Conservation (phyloP, 1,140 invertebrate genomes). For the Asbolus verrucosus region DNA sequence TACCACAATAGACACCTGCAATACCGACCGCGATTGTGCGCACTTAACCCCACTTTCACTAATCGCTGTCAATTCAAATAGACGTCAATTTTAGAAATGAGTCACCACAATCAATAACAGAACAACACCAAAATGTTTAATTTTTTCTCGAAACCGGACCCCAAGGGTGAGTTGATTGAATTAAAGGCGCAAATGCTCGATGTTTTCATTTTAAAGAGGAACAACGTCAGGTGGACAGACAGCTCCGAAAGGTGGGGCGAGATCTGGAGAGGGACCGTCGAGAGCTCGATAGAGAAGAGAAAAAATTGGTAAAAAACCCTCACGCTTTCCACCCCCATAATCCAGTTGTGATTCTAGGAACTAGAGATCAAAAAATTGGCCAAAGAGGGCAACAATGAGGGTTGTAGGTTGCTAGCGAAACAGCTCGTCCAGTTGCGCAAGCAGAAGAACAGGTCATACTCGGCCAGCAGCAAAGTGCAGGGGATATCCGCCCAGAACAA, state of each 20-base stretch:
- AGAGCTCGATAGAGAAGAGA: slow-evolving; percentile 88
- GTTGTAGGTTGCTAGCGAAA: slow-evolving; percentile 86
- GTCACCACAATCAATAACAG: slow-evolving; percentile 24
- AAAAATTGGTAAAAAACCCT: slow-evolving; percentile 83
- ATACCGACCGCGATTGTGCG: neutral
- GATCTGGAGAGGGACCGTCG: slow-evolving; percentile 86
- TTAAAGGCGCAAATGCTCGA: slow-evolving; percentile 38
- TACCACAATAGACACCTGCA: neutral
- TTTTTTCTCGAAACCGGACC: slow-evolving; percentile 63
- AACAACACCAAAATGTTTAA: slow-evolving; percentile 56
- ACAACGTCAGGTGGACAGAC: slow-evolving; percentile 84
- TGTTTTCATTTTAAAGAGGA: slow-evolving; percentile 75
- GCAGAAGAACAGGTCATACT: slow-evolving; percentile 86
- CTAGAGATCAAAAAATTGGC: slow-evolving; percentile 91
- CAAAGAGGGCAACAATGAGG: slow-evolving; percentile 87
- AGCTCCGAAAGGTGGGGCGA: slow-evolving; percentile 81
- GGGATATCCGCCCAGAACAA: slow-evolving; percentile 87
- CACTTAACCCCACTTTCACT: neutral
- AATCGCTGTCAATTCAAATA: slow-evolving; percentile 8
- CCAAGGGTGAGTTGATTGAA: slow-evolving; percentile 56
- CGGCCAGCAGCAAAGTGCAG: slow-evolving; percentile 79
- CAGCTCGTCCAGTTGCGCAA: slow-evolving; percentile 89
- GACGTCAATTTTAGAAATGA: slow-evolving; percentile 38
- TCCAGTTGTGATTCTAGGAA: slow-evolving; percentile 71
- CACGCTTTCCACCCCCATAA: too few species aligned